Evolutionary conservation across 2,113 vertebrate species (phyloP).

Genomic region (Larimichthys polyactis): DNA sequence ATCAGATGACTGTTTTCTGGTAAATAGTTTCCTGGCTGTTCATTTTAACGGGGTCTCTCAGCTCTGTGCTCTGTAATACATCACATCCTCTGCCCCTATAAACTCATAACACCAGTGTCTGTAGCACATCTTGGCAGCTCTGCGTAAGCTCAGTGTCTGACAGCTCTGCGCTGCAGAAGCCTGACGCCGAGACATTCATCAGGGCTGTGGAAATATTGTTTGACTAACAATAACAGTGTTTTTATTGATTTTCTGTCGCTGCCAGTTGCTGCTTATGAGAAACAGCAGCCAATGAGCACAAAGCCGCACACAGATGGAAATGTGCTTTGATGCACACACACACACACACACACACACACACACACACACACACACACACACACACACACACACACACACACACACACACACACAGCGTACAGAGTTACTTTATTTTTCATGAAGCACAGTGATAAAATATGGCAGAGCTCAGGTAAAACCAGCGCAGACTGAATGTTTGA

Average conservation of each 20-base stretch:
- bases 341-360: constrained; percentile 14
- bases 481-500: constrained; percentile 47
- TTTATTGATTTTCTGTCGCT: constrained; percentile 70
- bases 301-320: not conserved
- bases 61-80: not conserved
- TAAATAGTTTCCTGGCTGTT: not conserved
- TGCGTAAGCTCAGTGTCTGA: constrained; percentile 28
- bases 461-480: constrained; percentile 63
- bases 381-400: constrained; percentile 13
- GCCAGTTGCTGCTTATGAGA: constrained; percentile 44
- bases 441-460: constrained; percentile 57
- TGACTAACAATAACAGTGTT: constrained; percentile 63
- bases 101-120: constrained; percentile 16
- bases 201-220: constrained; percentile 33
- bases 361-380: not conserved
- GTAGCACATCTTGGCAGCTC: not conserved
- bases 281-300: constrained; percentile 17
- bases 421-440: not conserved
- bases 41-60: not conserved
- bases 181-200: constrained; percentile 39
- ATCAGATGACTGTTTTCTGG: not conserved
- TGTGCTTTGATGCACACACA: not conserved
- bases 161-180: constrained; percentile 12
- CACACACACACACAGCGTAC: not conserved
- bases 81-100: constrained; percentile 5